Base-by-base conservation (phyloP, 2,797 vertebrate genomes). In the Buphagus erythrorhynchus region DNA sequence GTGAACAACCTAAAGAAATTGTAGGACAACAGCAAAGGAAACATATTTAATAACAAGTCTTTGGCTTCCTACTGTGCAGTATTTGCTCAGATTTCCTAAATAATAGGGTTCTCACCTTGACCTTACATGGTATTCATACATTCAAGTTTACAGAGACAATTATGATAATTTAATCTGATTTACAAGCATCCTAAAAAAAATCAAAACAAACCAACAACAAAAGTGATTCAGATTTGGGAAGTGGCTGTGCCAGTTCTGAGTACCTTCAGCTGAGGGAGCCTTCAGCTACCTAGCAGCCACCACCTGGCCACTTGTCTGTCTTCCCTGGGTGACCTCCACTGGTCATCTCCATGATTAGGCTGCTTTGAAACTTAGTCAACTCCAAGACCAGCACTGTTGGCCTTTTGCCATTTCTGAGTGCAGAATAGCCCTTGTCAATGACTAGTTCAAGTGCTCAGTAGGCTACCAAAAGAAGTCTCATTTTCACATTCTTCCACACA, bases 51-150 rank as follows among this genome's bases (percentile, higher is more conserved):
- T 55, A 40, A 19, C 11, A 81, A 54, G 24, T 46, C n/a, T 28
- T 76, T 76, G 65, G 5, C 33, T 88, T 75, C 42, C 14, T 16
- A n/a, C 11, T 67, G 2, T 43, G 22, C 25, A 46, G 4, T 29
- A 71, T 61, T 67, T 79, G 20, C 19, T 90, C 74, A 52, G 52
- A 42, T 78, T 88, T 86, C 29, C 38, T 80, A 87, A 86, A 85
- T 89, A 85, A 79, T 21, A 72, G 42, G 54, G 51, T 72, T 68
- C 58, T 94, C 10, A 69, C 33, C 58, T 57, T 79, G 33, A 83
- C 29, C 38, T 35, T 63, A 10, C 10, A 5, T 69, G 13, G 18
- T 48, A 71, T 77, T 91, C 31, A 11, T 28, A n/a, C 8, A 11
- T 68, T 55, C 33, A 65, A 15, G 16, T 59, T 72, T 55, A 73